Base-by-base conservation (phyloP, 2,888 invertebrate species). In the Conistra vaccinii region DNA sequence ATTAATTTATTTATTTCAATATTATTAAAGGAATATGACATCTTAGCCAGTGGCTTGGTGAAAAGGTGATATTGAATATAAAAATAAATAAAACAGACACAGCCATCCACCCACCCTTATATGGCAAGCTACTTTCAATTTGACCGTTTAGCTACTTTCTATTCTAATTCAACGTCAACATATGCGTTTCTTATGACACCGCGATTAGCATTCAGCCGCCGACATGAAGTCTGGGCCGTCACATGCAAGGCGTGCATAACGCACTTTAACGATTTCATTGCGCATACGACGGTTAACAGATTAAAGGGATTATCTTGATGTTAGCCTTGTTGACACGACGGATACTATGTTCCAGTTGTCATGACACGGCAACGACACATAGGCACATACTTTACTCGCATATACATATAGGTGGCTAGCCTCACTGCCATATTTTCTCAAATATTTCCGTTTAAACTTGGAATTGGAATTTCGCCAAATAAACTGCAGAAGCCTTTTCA, bases 201-300 rank as follows among this genome's bases (percentile, higher is more conserved):
- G 53, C 84, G 84, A 91, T 93, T 90, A 92, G 88, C 87, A 91
- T 92, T 89, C 90, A 79, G 80, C 77, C 42, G 88, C 85, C 89
- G 90, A 88, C 88, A 80, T 78, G 83, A 69, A 84, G 90, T 91
- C 91, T 91, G 85, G 80, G 78, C 67, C 85, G 86, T 89, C 89
- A 89, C 73, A 87, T 88, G 86, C 85, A 85, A 84, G 80, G 84
- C 84, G 80, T 88, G 88, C 87, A 87, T 81, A 89, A 87, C 90
- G 91, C 92, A 90, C 88, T 91, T 91, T 84, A 89, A 90, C 87
- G 92, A 91, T 94, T 94, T 93, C 92, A 89, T 90, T 90, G 87
- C 83, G 80, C 90, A 89, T 84, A 87, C 88, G 80, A 85, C 85
- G 73, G 80, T 87, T 83, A 80, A 76, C 74, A 89, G 89, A 91